phyloP scores from a whole-genome alignment of 2,113 vertebrate species.

The Poecilia latipinna region DNA sequence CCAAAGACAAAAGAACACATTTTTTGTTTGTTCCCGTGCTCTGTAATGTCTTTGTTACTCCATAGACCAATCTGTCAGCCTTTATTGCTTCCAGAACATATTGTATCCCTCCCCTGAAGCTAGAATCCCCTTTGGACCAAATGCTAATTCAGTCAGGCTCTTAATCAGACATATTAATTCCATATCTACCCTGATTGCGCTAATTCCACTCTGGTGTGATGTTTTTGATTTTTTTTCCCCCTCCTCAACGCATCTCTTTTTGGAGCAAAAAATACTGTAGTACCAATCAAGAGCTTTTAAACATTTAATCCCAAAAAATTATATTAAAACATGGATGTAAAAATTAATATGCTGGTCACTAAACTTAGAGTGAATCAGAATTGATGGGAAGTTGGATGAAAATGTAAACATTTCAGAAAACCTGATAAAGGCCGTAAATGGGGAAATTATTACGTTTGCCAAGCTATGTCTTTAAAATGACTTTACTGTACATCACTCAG shows the following conservation, averaged over 20 bases:
- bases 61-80: constrained; percentile 18
- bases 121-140: constrained; percentile 65
- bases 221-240: background rate
- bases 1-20: constrained; percentile 6
- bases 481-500: constrained; percentile 7
- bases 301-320: background rate
- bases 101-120: constrained; percentile 27
- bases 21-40: background rate
- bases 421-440: no score
- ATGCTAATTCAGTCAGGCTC: constrained; percentile 72
- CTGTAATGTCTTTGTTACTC: constrained; percentile 22
- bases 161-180: constrained; percentile 77
- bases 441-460: no score
- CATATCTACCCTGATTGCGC: constrained; percentile 70
- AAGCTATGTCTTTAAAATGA: constrained; percentile 20
- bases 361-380: background rate
- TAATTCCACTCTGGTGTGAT: constrained; percentile 54
- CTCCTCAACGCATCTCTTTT: background rate
- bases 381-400: no score
- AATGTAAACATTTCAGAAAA: no score
- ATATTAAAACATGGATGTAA: background rate
- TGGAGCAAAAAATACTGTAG: constrained; percentile 8
- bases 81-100: constrained; percentile 30
- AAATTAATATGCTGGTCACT: background rate
- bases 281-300: background rate